Evolutionary conservation across 2,797 vertebrate genomes (phyloP).

Genomic region (Oryzias dopingdopingensis): DNA sequence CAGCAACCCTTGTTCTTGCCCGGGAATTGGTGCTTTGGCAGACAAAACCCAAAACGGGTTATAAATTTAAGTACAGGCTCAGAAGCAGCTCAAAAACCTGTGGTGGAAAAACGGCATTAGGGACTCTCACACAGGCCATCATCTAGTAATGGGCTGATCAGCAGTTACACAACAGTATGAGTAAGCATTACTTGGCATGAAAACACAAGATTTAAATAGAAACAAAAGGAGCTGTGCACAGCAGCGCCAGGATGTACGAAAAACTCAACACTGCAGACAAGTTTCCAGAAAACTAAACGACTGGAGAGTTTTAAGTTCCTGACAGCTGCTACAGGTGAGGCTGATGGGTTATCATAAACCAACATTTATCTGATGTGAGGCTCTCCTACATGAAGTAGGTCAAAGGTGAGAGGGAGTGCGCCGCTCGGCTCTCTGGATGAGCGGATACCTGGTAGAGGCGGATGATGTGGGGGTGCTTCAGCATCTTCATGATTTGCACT

Average conservation of each 20-base stretch:
- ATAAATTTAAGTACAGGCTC: no score
- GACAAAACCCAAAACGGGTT: no score
- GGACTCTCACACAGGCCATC: constrained; percentile 18
- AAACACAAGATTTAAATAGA: constrained; percentile 33
- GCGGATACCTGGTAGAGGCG: constrained; percentile 91
- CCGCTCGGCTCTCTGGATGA: constrained; percentile 31
- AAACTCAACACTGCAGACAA: neutral
- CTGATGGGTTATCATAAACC: neutral
- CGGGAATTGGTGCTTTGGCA: no score
- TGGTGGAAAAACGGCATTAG: neutral
- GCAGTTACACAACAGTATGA: constrained; percentile 49
- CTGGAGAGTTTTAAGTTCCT: neutral
- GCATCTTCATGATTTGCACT: constrained; percentile 99
- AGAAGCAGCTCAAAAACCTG: no score
- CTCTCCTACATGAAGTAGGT: constrained; percentile 5
- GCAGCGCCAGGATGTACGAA: constrained; percentile 1
- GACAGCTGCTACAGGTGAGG: constrained; percentile 2
- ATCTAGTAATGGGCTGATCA: constrained; percentile 26
- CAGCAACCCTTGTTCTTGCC: no score
- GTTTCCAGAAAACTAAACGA: neutral
- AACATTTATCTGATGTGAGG: constrained; percentile 4
- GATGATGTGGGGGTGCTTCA: constrained; percentile 98
- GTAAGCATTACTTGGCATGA: constrained; percentile 32
- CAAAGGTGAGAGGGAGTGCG: constrained; percentile 23
- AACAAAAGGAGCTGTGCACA: constrained; percentile 15